A percentile compares a stretch with the other conserved stretches of the same genome.
Conservation (phyloP, 2,113 vertebrate genomes). For the Scophthalmus maximus region DNA sequence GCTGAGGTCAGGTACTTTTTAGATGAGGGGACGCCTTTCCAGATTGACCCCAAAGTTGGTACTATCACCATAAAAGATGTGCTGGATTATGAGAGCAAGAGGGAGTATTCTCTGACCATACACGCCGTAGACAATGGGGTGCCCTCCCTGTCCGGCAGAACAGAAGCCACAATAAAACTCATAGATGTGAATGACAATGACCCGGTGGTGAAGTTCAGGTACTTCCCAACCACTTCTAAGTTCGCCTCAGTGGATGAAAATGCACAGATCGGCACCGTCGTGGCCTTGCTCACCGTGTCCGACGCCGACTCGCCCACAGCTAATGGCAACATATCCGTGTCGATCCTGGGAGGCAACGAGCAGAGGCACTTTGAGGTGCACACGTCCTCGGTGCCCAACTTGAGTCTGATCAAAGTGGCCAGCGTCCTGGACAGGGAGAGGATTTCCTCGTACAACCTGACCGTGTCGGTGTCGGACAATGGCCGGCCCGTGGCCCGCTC, state of each 20-base stretch:
- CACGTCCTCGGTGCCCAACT: slow-evolving; percentile 94
- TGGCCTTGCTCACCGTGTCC: slow-evolving; percentile 94
- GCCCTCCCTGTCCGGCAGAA: slow-evolving; percentile 89
- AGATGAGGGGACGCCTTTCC: slow-evolving; percentile 90
- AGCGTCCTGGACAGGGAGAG: slow-evolving; percentile 94
- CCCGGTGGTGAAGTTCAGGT: slow-evolving; percentile 93
- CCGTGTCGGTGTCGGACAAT: slow-evolving; percentile 93
- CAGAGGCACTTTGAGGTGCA: slow-evolving; percentile 97
- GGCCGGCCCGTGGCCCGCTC: slow-evolving; percentile 86
- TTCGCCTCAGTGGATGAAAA: slow-evolving; percentile 98
- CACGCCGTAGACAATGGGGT: slow-evolving; percentile 91
- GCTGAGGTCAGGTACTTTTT: slow-evolving; percentile 92
- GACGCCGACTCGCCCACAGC: slow-evolving; percentile 93
- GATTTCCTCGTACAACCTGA: slow-evolving; percentile 97
- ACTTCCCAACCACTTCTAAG: slow-evolving; percentile 93
- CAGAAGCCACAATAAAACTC: slow-evolving; percentile 91
- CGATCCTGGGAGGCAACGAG: slow-evolving; percentile 95
- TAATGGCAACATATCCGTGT: slow-evolving; percentile 96
- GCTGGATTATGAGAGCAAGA: slow-evolving; percentile 90
- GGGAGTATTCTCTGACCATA: slow-evolving; percentile 92
- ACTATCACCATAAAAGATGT: slow-evolving; percentile 90
- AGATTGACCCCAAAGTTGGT: slow-evolving; percentile 92
- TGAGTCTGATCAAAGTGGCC: slow-evolving; percentile 97
- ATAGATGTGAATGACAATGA: slow-evolving; percentile 97
- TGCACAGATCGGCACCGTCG: slow-evolving; percentile 93